Conservation (phyloP, 1,140 invertebrate genomes). For the Chironomus tepperi region DNA sequence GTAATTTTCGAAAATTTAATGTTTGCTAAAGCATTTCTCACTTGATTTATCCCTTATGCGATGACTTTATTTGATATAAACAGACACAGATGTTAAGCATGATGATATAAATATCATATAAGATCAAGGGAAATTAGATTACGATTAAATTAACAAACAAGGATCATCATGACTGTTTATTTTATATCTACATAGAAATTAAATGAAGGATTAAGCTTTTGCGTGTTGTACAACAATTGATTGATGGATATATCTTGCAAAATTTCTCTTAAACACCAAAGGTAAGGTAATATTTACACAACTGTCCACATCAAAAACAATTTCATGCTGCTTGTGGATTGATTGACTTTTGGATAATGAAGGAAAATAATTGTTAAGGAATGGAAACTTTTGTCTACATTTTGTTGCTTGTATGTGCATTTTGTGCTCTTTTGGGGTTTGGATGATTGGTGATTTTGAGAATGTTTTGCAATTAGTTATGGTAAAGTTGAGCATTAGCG, state of each 20-base stretch:
- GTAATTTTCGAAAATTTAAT: slow-evolving; percentile 11
- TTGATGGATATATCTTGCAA: neutral
- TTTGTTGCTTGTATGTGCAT: neutral
- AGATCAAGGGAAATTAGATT: slow-evolving; percentile 18
- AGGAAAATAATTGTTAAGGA: too few relatives aligned
- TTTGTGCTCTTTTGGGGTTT: too few relatives aligned
- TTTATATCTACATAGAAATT: neutral
- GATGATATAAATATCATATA: neutral
- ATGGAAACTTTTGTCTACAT: neutral
- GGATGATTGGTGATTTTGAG: too few relatives aligned
- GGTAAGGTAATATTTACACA: neutral
- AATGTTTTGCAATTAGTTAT: too few relatives aligned
- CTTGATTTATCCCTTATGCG: slow-evolving; percentile 3
- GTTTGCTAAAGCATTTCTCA: slow-evolving; percentile 9
- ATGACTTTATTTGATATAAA: neutral
- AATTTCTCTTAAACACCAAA: neutral
- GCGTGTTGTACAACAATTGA: neutral
- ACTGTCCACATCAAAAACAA: neutral
- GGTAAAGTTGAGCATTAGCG: too few relatives aligned
- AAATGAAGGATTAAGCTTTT: neutral
- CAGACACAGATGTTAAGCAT: neutral
- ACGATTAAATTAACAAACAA: slow-evolving; percentile 22
- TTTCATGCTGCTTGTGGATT: neutral
- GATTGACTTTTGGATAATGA: neutral
- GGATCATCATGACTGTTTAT: neutral